Conservation (phyloP, 2,797 vertebrate species). For the Spea hammondii region DNA sequence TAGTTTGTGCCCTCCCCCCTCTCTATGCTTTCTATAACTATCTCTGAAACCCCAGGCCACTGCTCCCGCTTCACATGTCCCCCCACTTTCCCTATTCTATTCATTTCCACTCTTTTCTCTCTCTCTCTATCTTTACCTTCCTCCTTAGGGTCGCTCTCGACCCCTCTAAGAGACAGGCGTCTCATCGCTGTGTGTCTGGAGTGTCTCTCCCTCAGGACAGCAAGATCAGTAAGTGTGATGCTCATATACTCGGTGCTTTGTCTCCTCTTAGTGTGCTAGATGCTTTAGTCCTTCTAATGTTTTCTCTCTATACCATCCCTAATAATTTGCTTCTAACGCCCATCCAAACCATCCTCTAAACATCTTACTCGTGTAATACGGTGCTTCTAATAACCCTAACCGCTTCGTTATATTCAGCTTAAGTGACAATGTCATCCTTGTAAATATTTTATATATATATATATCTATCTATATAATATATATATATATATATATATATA, state of each 20-base stretch:
- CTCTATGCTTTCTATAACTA: background rate
- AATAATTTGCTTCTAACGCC: too few species aligned
- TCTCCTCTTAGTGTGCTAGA: background rate
- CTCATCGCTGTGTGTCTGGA: constrained; percentile 93
- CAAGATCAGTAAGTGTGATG: constrained; percentile 92
- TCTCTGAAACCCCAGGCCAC: background rate
- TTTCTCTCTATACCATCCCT: too few species aligned
- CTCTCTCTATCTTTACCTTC: constrained; percentile 32
- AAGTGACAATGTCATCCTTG: too few species aligned
- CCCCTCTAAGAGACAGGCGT: constrained; percentile 95
- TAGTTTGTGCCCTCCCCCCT: background rate
- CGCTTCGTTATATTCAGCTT: too few species aligned
- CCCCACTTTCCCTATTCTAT: constrained; percentile 19
- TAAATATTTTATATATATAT: too few species aligned
- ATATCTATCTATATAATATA: too few species aligned
- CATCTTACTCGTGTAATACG: too few species aligned
- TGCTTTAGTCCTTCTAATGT: background rate
- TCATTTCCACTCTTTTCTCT: constrained; percentile 13
- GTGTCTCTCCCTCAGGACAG: constrained; percentile 91
- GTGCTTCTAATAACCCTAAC: too few species aligned
- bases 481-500: too few species aligned
- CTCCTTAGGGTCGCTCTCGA: constrained; percentile 91
- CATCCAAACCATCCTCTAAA: too few species aligned
- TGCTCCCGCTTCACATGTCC: constrained; percentile 2
- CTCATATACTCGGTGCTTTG: constrained; percentile 45